phyloP scores from a whole-genome alignment of 2,888 invertebrate species.

The Vandiemenella viatica region DNA sequence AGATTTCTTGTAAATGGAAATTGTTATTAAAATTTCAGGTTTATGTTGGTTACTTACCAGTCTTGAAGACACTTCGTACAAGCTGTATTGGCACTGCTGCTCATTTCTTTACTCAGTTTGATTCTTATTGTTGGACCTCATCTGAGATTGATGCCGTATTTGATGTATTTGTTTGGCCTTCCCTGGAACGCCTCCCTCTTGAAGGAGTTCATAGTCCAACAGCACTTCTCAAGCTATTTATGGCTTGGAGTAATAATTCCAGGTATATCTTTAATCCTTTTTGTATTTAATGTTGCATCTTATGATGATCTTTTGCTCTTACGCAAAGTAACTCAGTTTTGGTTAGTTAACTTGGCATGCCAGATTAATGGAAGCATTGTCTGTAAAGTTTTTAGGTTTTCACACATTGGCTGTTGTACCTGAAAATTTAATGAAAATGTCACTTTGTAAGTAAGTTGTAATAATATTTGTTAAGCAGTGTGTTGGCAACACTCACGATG shows the following conservation, averaged over 20 bases:
- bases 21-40: too few relatives aligned
- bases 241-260: conserved; percentile 65
- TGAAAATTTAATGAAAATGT: neutral
- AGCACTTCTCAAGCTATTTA: conserved; percentile 60
- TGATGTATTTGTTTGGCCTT: conserved; percentile 66
- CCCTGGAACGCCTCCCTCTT: conserved; percentile 52
- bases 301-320: too few relatives aligned
- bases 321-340: too few relatives aligned
- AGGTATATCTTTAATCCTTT: conserved; percentile 33
- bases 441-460: too few relatives aligned
- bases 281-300: too few relatives aligned
- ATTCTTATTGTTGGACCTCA: conserved; percentile 54
- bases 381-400: neutral
- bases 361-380: too few relatives aligned
- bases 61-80: conserved; percentile 48
- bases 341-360: too few relatives aligned
- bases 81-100: conserved; percentile 44
- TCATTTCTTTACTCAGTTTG: conserved; percentile 66
- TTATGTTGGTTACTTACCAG: conserved; percentile 20
- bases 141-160: conserved; percentile 61
- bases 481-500: too few relatives aligned
- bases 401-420: neutral
- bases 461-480: too few relatives aligned
- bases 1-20: too few relatives aligned
- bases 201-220: conserved; percentile 78